A percentile compares a stretch with the other conserved stretches of the same genome.
These are phyloP conservation scores for Lethenteron camtschaticum DNA, from an alignment of 2,113 vertebrate genomes.

Conservation along the genomic window DNA sequence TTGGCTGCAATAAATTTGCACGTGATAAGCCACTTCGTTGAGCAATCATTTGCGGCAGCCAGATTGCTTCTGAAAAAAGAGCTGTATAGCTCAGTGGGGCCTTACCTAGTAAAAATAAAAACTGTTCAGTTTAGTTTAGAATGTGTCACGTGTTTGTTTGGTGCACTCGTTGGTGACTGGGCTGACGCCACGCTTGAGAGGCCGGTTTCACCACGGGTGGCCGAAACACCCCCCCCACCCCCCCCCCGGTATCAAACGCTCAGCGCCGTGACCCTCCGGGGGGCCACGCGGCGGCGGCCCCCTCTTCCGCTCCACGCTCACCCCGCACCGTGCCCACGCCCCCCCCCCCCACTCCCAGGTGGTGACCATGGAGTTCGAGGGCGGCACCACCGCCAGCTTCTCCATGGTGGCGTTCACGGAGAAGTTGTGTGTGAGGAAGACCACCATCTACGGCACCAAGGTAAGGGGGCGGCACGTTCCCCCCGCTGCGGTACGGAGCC, in stretches of 20 bases:
- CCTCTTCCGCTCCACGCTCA: neutral
- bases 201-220: neutral
- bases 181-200: neutral
- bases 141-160: neutral
- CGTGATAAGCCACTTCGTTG: too few relatives aligned
- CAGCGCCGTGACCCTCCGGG: neutral
- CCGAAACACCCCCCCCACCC: neutral
- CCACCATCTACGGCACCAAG: conserved; percentile 35
- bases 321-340: neutral
- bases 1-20: too few relatives aligned
- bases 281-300: neutral
- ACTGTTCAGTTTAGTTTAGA: too few relatives aligned
- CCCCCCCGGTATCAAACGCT: neutral
- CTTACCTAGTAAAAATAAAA: too few relatives aligned
- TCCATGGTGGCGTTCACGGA: conserved; percentile 46
- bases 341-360: conserved; percentile 19
- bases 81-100: too few relatives aligned
- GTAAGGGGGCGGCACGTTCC: conserved; percentile 14
- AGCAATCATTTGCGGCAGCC: too few relatives aligned
- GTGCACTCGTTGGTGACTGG: neutral
- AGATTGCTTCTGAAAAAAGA: too few relatives aligned
- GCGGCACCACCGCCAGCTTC: conserved; percentile 36
- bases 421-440: conserved; percentile 25
- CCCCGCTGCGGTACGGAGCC: too few relatives aligned
- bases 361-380: conserved; percentile 55